Evolutionary conservation across 2,797 vertebrate genomes (phyloP), one percentile per base, ranked within the genome.

Genomic region (Galaxias olidus): DNA sequence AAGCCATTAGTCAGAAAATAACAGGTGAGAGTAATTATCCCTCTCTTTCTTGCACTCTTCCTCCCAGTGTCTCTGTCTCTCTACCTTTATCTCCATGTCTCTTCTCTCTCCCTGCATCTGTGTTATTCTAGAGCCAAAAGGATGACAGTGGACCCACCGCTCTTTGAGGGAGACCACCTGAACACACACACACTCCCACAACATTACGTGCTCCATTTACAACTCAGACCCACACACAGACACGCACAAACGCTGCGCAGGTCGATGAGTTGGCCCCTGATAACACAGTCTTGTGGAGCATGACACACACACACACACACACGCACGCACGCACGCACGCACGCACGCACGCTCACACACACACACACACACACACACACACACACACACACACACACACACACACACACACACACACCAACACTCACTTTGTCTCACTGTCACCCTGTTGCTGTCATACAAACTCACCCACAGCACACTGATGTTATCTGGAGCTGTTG

Each of bases 101-200:
- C 76, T 67, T 9, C 70, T 83, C 76, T 42, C 71, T 75, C 30
- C 8, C 13, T 76, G 68, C 62, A 73, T 59, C 65, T 71, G 75
- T 86, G 84, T 89, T 86, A 71, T 86, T 82, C 72, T 80, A 86
- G 75, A 30, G 65, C 79, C 83, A 86, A 87, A 87, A 83, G 85
- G 85, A 77, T 83, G 79, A 78, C 71, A 76, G 73, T 66, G 79
- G 75, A 59, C 62, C 30, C 40, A 70, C 80, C 76, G 79, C 81
- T 83, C 84, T 80, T 80, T 67, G 80, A 81, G 55, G 46, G 59
- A 71, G 79, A 83, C 79, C 54, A 48, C 53, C 58, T 61, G 52
- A 19, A 8, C 47, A 45, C 54, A 8, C 47, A 45, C 54, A 10
- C 56, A 44, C 41, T 30, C 56, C 30, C 2, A 30, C 30, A 30